Percentiles rank a stretch among this genome's conserved stretches.
Evolutionary conservation across 2,797 vertebrate species (phyloP).

Genomic region (Selene dorsalis): DNA sequence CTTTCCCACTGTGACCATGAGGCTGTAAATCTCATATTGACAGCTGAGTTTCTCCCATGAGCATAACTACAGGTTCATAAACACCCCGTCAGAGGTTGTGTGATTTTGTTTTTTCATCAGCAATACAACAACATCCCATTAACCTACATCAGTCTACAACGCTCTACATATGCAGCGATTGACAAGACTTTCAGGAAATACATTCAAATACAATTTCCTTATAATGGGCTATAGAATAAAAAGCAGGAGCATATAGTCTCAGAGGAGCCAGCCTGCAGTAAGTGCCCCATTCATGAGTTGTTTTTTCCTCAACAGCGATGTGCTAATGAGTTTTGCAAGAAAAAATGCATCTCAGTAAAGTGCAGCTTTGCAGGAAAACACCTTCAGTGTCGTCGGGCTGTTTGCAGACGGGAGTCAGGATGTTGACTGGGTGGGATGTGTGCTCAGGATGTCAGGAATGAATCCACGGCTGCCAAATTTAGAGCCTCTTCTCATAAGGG

Average conservation of each 20-base stretch:
- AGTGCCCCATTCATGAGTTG: conserved; percentile 66
- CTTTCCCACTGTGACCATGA: conserved; percentile 1
- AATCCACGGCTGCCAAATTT: conserved; percentile 65
- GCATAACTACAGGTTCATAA: conserved; percentile 35
- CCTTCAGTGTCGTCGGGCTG: conserved; percentile 26
- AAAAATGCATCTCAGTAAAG: conserved; percentile 51
- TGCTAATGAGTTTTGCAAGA: conserved; percentile 66
- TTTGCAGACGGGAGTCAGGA: conserved; percentile 53
- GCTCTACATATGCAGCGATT: conserved; percentile 35
- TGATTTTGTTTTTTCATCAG: conserved; percentile 22
- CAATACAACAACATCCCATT: conserved; percentile 36
- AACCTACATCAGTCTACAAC: conserved; percentile 29
- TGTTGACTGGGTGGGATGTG: conserved; percentile 64
- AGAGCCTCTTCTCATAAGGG: conserved; percentile 55
- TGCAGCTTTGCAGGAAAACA: conserved; percentile 66
- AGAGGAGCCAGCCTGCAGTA: conserved; percentile 38
- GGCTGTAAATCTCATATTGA: conserved; percentile 9
- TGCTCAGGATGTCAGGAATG: conserved; percentile 59
- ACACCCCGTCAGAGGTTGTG: conserved; percentile 14
- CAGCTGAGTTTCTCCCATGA: conserved; percentile 19
- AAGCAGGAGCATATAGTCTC: conserved; percentile 22
- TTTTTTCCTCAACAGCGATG: conserved; percentile 47
- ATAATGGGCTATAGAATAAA: conserved; percentile 60
- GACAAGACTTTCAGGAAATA: conserved; percentile 59
- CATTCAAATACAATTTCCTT: conserved; percentile 53